These are phyloP conservation scores for Troglohyphantes excavatus DNA, from an alignment of 2,888 invertebrate genomes.

Conservation along the genomic window DNA sequence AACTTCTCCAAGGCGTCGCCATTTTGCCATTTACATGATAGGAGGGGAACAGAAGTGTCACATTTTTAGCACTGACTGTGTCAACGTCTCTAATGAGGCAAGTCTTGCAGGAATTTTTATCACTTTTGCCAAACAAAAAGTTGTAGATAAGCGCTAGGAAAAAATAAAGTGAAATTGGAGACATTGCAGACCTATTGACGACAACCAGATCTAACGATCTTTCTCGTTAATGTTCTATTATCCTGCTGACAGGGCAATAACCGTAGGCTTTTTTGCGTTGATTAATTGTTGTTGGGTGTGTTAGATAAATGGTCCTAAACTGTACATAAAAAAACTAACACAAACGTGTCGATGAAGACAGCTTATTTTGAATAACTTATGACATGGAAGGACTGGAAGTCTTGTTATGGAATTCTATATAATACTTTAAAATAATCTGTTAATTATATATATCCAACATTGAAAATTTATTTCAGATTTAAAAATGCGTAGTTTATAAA, in stretches of 20 bases:
- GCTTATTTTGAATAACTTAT: neutral
- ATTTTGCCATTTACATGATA: neutral
- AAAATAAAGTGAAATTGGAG: neutral
- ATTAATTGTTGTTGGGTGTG: neutral
- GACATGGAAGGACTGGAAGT: too few relatives aligned
- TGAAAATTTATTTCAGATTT: too few relatives aligned
- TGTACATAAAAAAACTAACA: neutral
- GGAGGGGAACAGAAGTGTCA: neutral
- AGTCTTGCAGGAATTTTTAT: neutral
- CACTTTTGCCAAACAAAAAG: neutral
- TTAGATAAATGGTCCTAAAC: neutral
- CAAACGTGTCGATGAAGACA: neutral
- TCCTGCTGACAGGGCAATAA: constrained; percentile 1
- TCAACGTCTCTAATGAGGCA: constrained; percentile 5
- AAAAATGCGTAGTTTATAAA: too few relatives aligned
- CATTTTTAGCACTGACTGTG: neutral
- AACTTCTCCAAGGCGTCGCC: neutral
- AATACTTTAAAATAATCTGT: too few relatives aligned
- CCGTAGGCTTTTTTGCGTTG: neutral
- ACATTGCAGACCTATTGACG: neutral
- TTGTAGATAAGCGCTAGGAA: neutral
- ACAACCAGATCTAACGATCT: constrained; percentile 1
- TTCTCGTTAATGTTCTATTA: neutral
- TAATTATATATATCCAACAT: too few relatives aligned
- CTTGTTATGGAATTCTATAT: too few relatives aligned